phyloP scores from a whole-genome alignment of 2,888 invertebrate genomes.

The Cryptocephalus moraei region DNA sequence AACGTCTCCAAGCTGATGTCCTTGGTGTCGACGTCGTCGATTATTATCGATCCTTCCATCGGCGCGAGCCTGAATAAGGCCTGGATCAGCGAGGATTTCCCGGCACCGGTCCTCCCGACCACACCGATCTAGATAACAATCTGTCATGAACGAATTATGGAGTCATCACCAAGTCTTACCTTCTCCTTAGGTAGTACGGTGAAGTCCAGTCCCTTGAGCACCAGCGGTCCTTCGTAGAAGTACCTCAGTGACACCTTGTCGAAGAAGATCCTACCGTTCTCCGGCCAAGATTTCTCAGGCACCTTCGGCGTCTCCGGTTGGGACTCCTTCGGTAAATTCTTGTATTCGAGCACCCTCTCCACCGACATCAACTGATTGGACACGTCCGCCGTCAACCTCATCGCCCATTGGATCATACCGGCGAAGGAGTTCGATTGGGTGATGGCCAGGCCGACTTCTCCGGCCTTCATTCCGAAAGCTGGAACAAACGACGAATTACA shows the following conservation, averaged over 20 bases:
- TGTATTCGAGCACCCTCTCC: constrained; percentile 70
- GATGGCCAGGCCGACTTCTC: constrained; percentile 20
- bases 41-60: constrained; percentile 55
- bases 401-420: constrained; percentile 70
- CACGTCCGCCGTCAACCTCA: constrained; percentile 67
- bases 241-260: constrained; percentile 55
- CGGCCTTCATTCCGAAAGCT: constrained; percentile 4
- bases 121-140: not conserved
- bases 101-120: constrained; percentile 40
- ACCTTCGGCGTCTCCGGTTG: constrained; percentile 35
- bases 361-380: constrained; percentile 67
- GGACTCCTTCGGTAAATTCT: constrained; percentile 58
- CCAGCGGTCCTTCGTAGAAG: constrained; percentile 47
- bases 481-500: too few relatives aligned
- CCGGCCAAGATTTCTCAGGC: constrained; percentile 54
- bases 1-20: constrained; percentile 46
- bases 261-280: constrained; percentile 51
- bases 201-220: constrained; percentile 62
- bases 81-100: constrained; percentile 69
- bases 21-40: constrained; percentile 56
- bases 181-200: constrained; percentile 47
- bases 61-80: constrained; percentile 68
- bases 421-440: constrained; percentile 51
- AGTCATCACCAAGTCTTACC: constrained; percentile 51
- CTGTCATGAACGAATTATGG: constrained; percentile 23